Percentiles rank a stretch among this genome's conserved stretches.
Evolutionary conservation across 2,797 vertebrate genomes (phyloP).

Genomic region (Streptopelia turtur): DNA sequence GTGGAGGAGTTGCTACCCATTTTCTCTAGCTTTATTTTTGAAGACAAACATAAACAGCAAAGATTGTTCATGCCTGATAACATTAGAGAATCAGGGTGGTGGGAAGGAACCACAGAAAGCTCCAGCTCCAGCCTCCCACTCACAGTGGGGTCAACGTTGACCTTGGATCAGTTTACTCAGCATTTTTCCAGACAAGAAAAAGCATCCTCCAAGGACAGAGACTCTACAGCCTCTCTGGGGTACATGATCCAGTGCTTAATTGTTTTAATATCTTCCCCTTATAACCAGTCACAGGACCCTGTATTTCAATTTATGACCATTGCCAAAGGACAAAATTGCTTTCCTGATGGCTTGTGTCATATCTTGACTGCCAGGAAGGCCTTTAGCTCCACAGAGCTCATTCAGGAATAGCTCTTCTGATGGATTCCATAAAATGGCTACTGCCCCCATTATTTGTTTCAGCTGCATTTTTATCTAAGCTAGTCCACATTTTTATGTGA

Average conservation of each 20-base stretch:
- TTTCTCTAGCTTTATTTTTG: conserved; percentile 15
- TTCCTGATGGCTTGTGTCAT: background rate
- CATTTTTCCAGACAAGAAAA: background rate
- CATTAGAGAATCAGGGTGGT: background rate
- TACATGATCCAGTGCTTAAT: background rate
- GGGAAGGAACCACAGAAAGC: background rate
- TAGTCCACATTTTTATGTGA: background rate
- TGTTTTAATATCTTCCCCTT: background rate
- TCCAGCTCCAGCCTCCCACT: background rate
- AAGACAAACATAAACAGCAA: background rate
- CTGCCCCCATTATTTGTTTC: background rate
- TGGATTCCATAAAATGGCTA: background rate
- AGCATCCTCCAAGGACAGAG: background rate
- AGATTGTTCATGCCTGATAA: background rate
- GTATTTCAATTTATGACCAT: background rate
- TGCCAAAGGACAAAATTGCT: background rate
- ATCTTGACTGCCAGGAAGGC: background rate
- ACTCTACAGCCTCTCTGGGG: background rate
- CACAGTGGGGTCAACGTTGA: background rate
- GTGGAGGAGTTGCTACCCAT: background rate
- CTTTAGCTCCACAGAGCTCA: background rate
- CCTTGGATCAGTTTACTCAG: background rate
- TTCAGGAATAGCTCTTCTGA: background rate
- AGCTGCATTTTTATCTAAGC: background rate
- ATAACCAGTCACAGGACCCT: background rate